A percentile compares a stretch with the other conserved stretches of the same genome.
Evolutionary conservation across 2,113 vertebrate genomes (phyloP).

Genomic region (Talpa occidentalis): DNA sequence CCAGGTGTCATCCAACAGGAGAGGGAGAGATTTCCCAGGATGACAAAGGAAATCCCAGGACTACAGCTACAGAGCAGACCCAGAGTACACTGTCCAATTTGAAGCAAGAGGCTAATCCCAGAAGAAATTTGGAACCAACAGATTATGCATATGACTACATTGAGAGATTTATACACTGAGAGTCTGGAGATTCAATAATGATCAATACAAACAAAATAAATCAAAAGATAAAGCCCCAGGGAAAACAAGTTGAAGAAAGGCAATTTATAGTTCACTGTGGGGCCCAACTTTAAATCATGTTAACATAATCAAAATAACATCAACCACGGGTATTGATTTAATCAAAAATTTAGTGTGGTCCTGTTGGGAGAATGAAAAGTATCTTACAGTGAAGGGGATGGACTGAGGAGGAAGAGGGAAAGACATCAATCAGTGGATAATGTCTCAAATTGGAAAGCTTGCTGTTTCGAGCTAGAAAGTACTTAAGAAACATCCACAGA

Average conservation of each 20-base stretch:
- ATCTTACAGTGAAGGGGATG: neutral
- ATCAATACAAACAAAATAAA: neutral
- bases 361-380: neutral
- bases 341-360: neutral
- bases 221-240: neutral
- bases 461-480: neutral
- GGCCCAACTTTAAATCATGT: neutral
- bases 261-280: neutral
- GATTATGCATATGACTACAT: neutral
- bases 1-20: neutral
- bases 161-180: neutral
- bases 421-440: neutral
- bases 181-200: neutral
- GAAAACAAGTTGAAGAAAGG: constrained; percentile 16
- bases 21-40: neutral
- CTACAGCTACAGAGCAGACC: neutral
- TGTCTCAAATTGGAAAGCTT: neutral
- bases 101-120: neutral
- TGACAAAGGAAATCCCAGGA: neutral
- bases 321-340: neutral
- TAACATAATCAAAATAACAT: neutral
- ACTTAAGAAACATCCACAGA: neutral
- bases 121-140: neutral
- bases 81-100: neutral
- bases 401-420: neutral